phyloP scores from a whole-genome alignment of 2,888 invertebrate genomes.

The Microdon myrmicae region DNA sequence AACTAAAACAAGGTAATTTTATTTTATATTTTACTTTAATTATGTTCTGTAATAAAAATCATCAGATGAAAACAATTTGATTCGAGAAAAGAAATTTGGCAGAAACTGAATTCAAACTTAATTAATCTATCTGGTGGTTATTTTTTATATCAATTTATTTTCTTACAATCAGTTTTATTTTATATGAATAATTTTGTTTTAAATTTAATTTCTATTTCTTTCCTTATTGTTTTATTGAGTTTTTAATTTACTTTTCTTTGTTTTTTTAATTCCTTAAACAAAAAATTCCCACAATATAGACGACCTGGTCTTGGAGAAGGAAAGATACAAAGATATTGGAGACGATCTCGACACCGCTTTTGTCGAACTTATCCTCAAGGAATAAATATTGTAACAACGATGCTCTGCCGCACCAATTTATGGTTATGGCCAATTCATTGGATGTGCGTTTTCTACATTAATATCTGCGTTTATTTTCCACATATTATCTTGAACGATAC shows the following conservation, averaged over 20 bases:
- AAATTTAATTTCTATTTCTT: slow-evolving; percentile 50
- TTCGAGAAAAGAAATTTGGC: not conserved
- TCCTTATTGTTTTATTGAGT: slow-evolving; percentile 48
- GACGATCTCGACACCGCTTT: slow-evolving; percentile 99
- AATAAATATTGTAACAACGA: slow-evolving; percentile 65
- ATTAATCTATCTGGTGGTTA: slow-evolving; percentile 39
- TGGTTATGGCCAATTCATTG: slow-evolving; percentile 33
- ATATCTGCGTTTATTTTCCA: slow-evolving; percentile 34
- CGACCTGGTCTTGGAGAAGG: slow-evolving; percentile 96
- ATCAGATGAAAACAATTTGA: slow-evolving; percentile 32
- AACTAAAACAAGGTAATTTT: slow-evolving; percentile 54
- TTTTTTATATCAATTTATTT: slow-evolving; percentile 36
- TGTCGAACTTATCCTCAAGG: slow-evolving; percentile 88
- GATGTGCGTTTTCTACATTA: slow-evolving; percentile 16
- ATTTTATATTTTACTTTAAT: slow-evolving; percentile 22
- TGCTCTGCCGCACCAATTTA: slow-evolving; percentile 12
- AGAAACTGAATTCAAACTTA: too few species aligned
- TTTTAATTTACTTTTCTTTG: slow-evolving; percentile 37
- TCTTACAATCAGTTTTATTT: slow-evolving; percentile 27
- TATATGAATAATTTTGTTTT: slow-evolving; percentile 12
- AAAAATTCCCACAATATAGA: slow-evolving; percentile 74
- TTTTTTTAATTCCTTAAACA: slow-evolving; percentile 29
- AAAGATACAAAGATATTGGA: slow-evolving; percentile 99
- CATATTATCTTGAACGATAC: slow-evolving; percentile 38
- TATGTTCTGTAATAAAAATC: slow-evolving; percentile 26